These are phyloP conservation scores for Gasterosteus nipponicus DNA, from an alignment of 2,113 vertebrate genomes.

Conservation along the genomic window DNA sequence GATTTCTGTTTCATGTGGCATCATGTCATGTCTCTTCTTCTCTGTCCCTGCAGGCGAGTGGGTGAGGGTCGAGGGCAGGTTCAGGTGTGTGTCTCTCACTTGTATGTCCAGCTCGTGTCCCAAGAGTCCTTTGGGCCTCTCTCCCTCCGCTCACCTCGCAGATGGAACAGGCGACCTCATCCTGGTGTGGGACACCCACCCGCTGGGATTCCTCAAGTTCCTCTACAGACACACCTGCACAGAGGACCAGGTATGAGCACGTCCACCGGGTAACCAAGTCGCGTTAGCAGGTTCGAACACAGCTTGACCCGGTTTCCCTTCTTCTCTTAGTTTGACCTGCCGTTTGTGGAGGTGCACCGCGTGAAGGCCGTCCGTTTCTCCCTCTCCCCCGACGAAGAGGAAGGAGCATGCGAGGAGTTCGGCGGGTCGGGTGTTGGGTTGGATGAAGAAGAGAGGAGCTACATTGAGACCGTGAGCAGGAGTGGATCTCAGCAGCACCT, in stretches of 20 bases:
- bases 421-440: not conserved
- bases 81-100: slow-evolving; percentile 83
- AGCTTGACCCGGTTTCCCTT: not conserved
- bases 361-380: slow-evolving; percentile 82
- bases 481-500: slow-evolving; percentile 69
- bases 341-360: slow-evolving; percentile 86
- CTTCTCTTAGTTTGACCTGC: slow-evolving; percentile 82
- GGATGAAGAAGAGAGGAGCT: slow-evolving; percentile 29
- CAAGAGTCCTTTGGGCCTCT: slow-evolving; percentile 84
- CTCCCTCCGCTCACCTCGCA: slow-evolving; percentile 85
- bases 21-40: not conserved
- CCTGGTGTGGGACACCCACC: slow-evolving; percentile 81
- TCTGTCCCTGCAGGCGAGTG: slow-evolving; percentile 66
- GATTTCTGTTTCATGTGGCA: not conserved
- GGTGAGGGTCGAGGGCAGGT: slow-evolving; percentile 78
- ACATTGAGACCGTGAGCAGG: slow-evolving; percentile 37
- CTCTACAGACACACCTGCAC: slow-evolving; percentile 83
- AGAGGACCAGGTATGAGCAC: slow-evolving; percentile 80
- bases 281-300: not conserved
- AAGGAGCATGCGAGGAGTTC: slow-evolving; percentile 41
- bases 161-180: slow-evolving; percentile 87
- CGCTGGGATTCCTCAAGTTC: slow-evolving; percentile 80
- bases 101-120: slow-evolving; percentile 88
- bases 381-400: slow-evolving; percentile 56
- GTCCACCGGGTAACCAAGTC: not conserved